A percentile compares a stretch with the other conserved stretches of the same genome.
Evolutionary conservation across 2,797 vertebrate genomes (phyloP).

Genomic region (Ceryle rudis): DNA sequence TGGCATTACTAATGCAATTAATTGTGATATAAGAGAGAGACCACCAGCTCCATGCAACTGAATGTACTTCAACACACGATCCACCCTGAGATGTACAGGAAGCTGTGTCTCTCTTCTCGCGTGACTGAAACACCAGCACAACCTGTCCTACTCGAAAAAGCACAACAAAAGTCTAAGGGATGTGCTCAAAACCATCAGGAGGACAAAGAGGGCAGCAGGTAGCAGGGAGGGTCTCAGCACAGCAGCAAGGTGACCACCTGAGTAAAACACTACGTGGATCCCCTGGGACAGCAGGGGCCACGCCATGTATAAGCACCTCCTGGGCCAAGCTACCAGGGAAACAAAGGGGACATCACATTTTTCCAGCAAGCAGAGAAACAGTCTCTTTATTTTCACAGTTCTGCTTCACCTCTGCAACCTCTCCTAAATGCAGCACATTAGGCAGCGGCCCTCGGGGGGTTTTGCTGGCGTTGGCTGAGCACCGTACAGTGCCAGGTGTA

Average conservation of each 20-base stretch:
- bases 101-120: background rate
- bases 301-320: accelerated
- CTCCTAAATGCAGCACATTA: background rate
- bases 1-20: conserved; percentile 45
- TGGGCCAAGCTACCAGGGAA: background rate
- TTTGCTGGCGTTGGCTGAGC: accelerated
- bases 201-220: background rate
- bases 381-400: background rate
- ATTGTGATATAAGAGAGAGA: background rate
- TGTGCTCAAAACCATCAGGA: background rate
- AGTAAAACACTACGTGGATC: background rate
- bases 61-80: background rate
- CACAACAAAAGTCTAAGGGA: background rate
- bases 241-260: background rate
- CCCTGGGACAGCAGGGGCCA: accelerated
- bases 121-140: background rate
- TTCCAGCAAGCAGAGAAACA: background rate
- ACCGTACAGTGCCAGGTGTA: accelerated
- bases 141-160: background rate
- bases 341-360: background rate
- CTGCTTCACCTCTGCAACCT: background rate
- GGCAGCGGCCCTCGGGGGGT: background rate
- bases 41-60: background rate
- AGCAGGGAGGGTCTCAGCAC: background rate
- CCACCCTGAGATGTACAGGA: background rate